Evolutionary conservation across 2,888 invertebrate species (phyloP), one percentile per base, ranked within the genome.

Genomic region (Dugesia japonica): DNA sequence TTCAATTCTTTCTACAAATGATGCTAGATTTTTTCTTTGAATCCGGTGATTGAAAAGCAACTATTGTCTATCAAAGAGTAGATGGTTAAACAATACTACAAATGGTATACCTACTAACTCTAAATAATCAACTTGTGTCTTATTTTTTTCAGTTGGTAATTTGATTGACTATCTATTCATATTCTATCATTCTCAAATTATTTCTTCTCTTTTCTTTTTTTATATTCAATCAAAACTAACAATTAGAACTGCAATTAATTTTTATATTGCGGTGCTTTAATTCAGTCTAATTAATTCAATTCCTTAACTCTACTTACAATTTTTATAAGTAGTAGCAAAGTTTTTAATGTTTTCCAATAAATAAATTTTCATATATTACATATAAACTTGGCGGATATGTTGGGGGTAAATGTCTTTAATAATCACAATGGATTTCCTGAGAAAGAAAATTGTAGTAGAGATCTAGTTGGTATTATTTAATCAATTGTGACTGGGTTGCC

Each of bases 371-470:
- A 56, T 56, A 56, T 56, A 56, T 56, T 56, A 56, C 56, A 56
- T 56, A 56, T 56, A n/a, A 56, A 56, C 20, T 56, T 13, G 4
- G 56, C 56, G 56, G 56, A 56, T 56, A 56, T 56, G 56, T 56
- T n/a, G 56, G n/a, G 56, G 56, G 56, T 56, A 56, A 56, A 56
- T 56, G 56, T 56, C 56, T 56, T 56, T 56, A 56, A 56, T 56
- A n/a, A 56, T 56, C 56, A 56, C 56, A 56, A 56, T 56, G 56
- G 56, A 56, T 56, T 56, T 56, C 56, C 56, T 56, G 56, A n/a
- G 20, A 56, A 56, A 56, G 56, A 56, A 56, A 56, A 56, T 56
- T 56, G 56, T n/a, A 1, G 56, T 56, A 56, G 56, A 56, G 56
- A 56, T 56, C 56, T 56, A n/a, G 23, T 56, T 56, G 56, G 56